Base-by-base conservation (phyloP, 2,888 invertebrate species). In the Autographa pulchrina region DNA sequence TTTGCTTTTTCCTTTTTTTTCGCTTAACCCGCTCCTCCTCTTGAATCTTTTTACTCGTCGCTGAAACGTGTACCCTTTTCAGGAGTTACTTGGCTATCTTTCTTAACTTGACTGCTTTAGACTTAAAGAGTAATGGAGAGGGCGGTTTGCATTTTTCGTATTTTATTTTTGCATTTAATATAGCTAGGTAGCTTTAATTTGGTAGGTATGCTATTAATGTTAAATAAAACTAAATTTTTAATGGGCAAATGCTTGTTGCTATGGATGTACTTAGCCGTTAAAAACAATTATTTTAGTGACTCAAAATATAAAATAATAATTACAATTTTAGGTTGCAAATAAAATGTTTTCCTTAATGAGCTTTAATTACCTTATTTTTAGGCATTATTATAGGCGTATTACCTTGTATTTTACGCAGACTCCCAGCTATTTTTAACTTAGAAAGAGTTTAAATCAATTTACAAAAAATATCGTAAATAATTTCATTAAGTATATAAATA, bases 11-110 rank as follows among this genome's bases (percentile, higher is more conserved):
- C 58, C 64, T 69, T 77, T 82, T 82, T 84, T 84, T 77, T 79
- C 70, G 68, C 88, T 88, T 87, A 89, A 89, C 87, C 86, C 90
- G 87, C 86, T 87, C 85, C 86, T 86, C 85, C 86, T 90, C 81
- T 89, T 87, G 92, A 94, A 94, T 95, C 93, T 94, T 92, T 94
- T 94, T 92, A 89, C 90, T 91, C 89, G 71, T 81, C 76, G 88
- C 87, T 87, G 93, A 92, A 94, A 93, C 94, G 94, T 93, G 95
- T 95, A 95, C 95, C 95, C 95, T 93, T 94, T 94, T 94, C 94
- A 94, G 92, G 92, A 95, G 94, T 93, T 93, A 91, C 90, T 90
- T 88, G 91, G 92, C 94, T 94, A 94, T 96, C 94, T 95, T 94
- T 94, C 93, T 93, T 92, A 92, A 95, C 92, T 94, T 94, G 90